Conservation (phyloP, 2,113 vertebrate genomes). For the Crocuta crocuta region DNA sequence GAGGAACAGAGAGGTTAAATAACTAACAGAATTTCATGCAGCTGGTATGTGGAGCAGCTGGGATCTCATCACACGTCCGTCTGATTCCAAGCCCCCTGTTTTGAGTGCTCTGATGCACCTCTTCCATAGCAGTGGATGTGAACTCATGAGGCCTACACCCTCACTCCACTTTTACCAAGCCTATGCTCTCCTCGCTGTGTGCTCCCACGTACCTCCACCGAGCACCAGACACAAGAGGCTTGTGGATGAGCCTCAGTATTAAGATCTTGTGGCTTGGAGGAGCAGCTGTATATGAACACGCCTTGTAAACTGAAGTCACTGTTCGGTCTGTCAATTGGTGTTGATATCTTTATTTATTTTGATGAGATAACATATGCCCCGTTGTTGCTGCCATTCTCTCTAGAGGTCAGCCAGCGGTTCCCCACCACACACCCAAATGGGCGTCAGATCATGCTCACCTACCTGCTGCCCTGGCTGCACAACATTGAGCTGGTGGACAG, state of each 20-base stretch:
- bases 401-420: conserved; percentile 98
- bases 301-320: neutral
- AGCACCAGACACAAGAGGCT: neutral
- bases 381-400: neutral
- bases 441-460: conserved; percentile 98
- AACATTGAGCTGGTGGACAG: conserved; percentile 98
- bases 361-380: neutral
- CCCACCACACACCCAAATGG: conserved; percentile 97
- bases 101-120: neutral
- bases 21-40: neutral
- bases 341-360: neutral
- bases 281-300: too few species aligned
- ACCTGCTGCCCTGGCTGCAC: conserved; percentile 97
- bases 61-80: neutral
- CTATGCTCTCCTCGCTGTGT: neutral
- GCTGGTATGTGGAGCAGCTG: neutral
- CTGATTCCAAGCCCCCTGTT: neutral
- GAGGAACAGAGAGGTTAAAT: neutral
- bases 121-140: neutral
- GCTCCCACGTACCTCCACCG: neutral
- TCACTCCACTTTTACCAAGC: neutral
- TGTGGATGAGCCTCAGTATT: neutral
- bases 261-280: neutral
- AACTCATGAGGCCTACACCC: neutral
- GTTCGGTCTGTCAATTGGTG: neutral